These are phyloP conservation scores for Tetragonula carbonaria DNA, from an alignment of 2,888 invertebrate species.

Conservation along the genomic window DNA sequence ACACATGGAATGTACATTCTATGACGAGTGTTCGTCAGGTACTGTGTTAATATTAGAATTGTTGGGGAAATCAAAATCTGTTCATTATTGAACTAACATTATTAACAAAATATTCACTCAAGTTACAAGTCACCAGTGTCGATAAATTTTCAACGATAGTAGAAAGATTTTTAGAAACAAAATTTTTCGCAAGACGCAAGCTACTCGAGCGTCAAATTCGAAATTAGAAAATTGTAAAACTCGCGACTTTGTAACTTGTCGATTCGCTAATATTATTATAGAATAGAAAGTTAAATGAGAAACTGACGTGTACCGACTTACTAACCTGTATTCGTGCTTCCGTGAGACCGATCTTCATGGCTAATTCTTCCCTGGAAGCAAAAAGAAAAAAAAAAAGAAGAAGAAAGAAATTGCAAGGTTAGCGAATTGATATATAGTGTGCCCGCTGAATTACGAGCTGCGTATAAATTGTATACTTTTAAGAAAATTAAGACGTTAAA, in stretches of 20 bases:
- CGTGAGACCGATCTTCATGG: constrained; percentile 97
- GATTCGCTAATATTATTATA: not conserved
- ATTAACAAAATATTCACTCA: not conserved
- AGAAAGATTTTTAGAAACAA: not conserved
- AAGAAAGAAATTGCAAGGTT: constrained; percentile 13
- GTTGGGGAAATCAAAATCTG: not conserved
- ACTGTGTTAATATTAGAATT: not conserved
- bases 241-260: too few relatives aligned
- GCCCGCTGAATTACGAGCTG: too few relatives aligned
- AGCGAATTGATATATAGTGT: constrained; percentile 2
- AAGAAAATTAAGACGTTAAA: not conserved
- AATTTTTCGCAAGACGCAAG: too few relatives aligned
- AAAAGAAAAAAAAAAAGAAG: constrained; percentile 74
- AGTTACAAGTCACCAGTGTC: not conserved
- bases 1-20: too few relatives aligned
- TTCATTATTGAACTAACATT: not conserved
- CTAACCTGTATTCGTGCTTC: constrained; percentile 97
- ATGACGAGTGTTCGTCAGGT: too few relatives aligned
- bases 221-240: too few relatives aligned
- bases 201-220: too few relatives aligned
- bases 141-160: not conserved
- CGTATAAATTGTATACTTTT: not conserved
- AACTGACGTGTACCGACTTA: constrained; percentile 30
- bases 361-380: constrained; percentile 93
- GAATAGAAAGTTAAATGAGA: not conserved